A percentile compares a stretch with the other conserved stretches of the same genome.
These are phyloP conservation scores for Drosophila recens DNA, from an alignment of 2,888 invertebrate genomes.

Conservation along the genomic window DNA sequence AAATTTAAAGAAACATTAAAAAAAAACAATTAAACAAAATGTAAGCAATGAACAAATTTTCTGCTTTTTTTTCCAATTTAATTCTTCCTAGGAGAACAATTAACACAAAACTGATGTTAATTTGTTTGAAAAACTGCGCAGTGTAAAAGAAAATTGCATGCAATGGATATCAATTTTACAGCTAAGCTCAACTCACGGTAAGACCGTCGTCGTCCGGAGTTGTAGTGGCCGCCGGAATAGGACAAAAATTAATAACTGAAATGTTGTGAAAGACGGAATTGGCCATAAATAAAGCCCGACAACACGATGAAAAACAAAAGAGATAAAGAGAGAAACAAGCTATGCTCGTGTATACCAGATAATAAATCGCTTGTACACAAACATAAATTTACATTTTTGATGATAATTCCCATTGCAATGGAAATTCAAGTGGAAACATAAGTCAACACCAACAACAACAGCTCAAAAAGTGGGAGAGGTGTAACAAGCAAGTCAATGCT, in stretches of 20 bases:
- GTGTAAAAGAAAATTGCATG: constrained; percentile 42
- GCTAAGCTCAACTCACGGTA: constrained; percentile 8
- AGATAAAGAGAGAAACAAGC: constrained; percentile 6
- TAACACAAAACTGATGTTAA: constrained; percentile 25
- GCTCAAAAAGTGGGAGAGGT: constrained; percentile 23
- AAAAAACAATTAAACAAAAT: not conserved
- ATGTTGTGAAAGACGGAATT: constrained; percentile 43
- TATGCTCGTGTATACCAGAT: constrained; percentile 26
- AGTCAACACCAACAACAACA: constrained; percentile 46
- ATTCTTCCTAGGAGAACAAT: not conserved
- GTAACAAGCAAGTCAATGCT: constrained; percentile 51
- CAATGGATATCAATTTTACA: constrained; percentile 39
- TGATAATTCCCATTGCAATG: constrained; percentile 61
- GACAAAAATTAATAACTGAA: constrained; percentile 68
- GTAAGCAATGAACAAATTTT: too few relatives aligned
- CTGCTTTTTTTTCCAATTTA: not conserved
- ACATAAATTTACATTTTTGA: constrained; percentile 81
- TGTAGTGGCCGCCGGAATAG: constrained; percentile 31
- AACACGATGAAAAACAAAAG: not conserved
- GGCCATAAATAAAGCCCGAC: constrained; percentile 60
- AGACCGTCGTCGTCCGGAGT: constrained; percentile 1
- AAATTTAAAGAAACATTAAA: not conserved
- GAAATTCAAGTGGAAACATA: constrained; percentile 54
- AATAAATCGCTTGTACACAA: constrained; percentile 71
- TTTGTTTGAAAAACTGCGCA: constrained; percentile 20